These are phyloP conservation scores for Chaenocephalus aceratus DNA, from an alignment of 2,113 vertebrate genomes.

Conservation along the genomic window DNA sequence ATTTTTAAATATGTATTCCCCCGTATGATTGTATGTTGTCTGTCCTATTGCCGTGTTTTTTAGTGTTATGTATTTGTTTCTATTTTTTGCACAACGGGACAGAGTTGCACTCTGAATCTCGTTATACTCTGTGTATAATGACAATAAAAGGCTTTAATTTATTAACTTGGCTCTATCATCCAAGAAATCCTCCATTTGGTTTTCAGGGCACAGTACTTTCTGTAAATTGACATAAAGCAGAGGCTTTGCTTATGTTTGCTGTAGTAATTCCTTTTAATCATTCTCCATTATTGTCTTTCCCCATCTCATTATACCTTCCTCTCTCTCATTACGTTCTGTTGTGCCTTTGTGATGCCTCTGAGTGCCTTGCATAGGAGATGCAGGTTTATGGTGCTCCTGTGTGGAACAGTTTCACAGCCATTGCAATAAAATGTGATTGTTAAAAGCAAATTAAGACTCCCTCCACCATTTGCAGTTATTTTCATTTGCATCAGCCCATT, in stretches of 20 bases:
- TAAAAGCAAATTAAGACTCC: conserved; percentile 36
- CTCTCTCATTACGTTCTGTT: conserved; percentile 19
- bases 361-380: conserved; percentile 16
- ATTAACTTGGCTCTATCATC: conserved; percentile 12
- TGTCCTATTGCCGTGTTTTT: too few relatives aligned
- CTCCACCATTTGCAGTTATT: conserved; percentile 18
- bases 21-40: too few relatives aligned
- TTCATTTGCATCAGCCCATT: conserved; percentile 32
- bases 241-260: conserved; percentile 32
- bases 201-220: conserved; percentile 26
- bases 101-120: too few relatives aligned
- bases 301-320: conserved; percentile 17
- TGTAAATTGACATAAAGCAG: conserved; percentile 17
- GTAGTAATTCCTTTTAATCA: conserved; percentile 15
- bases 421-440: conserved; percentile 39
- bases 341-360: not conserved
- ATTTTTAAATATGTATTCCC: too few relatives aligned
- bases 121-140: too few relatives aligned
- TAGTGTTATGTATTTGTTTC: too few relatives aligned
- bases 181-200: conserved; percentile 36
- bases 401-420: conserved; percentile 22
- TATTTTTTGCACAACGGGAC: too few relatives aligned
- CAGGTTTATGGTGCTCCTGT: conserved; percentile 26
- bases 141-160: too few relatives aligned
- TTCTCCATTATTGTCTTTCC: conserved; percentile 20